Evolutionary conservation across 2,888 invertebrate species (phyloP), one percentile per base, ranked within the genome.

Genomic region (Luperina nickerlii): DNA sequence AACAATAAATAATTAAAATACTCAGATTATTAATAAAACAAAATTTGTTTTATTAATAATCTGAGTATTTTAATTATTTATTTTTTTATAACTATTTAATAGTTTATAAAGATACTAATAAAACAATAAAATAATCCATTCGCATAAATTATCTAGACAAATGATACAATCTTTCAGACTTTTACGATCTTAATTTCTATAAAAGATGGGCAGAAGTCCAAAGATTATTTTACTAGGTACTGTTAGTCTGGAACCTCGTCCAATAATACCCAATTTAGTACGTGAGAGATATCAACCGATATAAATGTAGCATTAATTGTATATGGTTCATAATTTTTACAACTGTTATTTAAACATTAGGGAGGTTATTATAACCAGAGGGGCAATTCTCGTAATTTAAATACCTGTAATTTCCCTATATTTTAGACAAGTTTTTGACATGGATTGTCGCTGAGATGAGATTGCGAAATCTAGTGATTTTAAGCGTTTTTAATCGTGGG

Each of bases 141-240:
- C 20, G n/a, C 42, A 11, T 54, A 71, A n/a, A 48, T 5, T 70
- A 48, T 62, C 45, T 11, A 62, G 62, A 67, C 78, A 67, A 54
- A 71, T 62, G 65, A 65, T 65, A 32, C 54, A 32, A 78, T 82
- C 45, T 84, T 63, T 48, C 8, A 57, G 70, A 81, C 74, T 82
- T 82, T 78, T 78, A 84, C 69, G 71, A 65, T 38, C 68, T 72
- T 74, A 70, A 82, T 86, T 82, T 51, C 74, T 15, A 63, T 67
- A 27, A 13, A 48, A 72, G 27, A 32, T 69, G 71, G 84, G 86
- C 86, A 86, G 48, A 27, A 15, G 11, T 74, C 84, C 83, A 84
- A 86, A 9, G 15, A 65, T 54, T 48, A 73, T 63, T 51, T 54
- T 7, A 32, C 60, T 76, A 69, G 48, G 32, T 78, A 69, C 2